Evolutionary conservation across 2,113 vertebrate genomes (phyloP).

Genomic region (Rhynchopsitta pachyrhyncha): DNA sequence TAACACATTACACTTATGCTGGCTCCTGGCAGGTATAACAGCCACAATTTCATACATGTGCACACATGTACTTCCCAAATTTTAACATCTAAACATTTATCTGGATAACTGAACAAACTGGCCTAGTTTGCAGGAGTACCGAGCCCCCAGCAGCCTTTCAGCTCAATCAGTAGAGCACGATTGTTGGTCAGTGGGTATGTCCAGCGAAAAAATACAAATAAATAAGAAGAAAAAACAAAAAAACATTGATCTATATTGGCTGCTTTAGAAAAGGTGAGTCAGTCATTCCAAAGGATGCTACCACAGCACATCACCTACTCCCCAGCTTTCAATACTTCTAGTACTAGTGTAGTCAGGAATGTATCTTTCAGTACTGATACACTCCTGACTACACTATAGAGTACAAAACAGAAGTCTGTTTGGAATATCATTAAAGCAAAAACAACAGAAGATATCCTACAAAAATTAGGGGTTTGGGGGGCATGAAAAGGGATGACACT

Average conservation of each 20-base stretch:
- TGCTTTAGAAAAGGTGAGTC: neutral
- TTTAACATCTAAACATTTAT: neutral
- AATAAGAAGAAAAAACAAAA: neutral
- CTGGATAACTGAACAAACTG: neutral
- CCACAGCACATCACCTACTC: neutral
- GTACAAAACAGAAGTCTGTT: neutral
- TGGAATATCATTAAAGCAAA: neutral
- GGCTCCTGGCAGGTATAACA: neutral
- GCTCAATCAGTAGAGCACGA: neutral
- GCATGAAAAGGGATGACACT: neutral
- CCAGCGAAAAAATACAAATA: neutral
- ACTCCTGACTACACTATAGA: neutral
- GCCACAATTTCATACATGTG: neutral
- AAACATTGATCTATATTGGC: fast-evolving
- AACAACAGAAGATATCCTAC: neutral
- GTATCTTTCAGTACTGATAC: neutral
- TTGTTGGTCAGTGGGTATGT: neutral
- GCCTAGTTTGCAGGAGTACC: neutral
- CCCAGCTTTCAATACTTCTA: neutral
- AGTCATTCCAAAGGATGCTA: neutral
- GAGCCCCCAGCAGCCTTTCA: neutral
- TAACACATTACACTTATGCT: neutral
- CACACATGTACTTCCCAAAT: neutral
- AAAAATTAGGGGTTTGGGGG: neutral
- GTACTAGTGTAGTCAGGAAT: neutral